Percentiles rank a stretch among this genome's conserved stretches.
Conservation (phyloP, 2,888 invertebrate species). For the Lutraria lutraria region DNA sequence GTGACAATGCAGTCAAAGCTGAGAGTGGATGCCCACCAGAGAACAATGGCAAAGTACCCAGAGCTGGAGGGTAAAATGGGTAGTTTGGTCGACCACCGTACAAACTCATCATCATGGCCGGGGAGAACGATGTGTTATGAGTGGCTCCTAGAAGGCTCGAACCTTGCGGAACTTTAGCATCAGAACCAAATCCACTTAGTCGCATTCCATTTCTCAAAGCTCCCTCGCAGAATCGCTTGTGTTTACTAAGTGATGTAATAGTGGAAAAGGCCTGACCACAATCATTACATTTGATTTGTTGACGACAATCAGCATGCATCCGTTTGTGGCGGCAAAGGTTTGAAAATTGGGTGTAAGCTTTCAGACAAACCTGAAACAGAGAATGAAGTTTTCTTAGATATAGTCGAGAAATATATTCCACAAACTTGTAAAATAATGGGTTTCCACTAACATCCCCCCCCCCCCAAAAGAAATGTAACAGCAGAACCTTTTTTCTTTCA, state of each 20-base stretch:
- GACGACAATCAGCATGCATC: slow-evolving; percentile 98
- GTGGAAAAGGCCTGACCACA: slow-evolving; percentile 97
- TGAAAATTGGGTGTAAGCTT: slow-evolving; percentile 99
- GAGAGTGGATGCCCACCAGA: slow-evolving; percentile 70
- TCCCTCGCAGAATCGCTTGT: slow-evolving; percentile 98
- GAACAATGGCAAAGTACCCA: slow-evolving; percentile 72
- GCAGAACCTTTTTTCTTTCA: no score
- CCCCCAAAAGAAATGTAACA: neutral
- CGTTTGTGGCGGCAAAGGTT: slow-evolving; percentile 99
- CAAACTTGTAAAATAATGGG: neutral
- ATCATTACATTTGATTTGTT: slow-evolving; percentile 96
- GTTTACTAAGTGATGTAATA: slow-evolving; percentile 96
- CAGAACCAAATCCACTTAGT: slow-evolving; percentile 72
- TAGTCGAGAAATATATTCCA: neutral
- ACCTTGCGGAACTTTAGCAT: slow-evolving; percentile 61
- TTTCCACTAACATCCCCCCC: neutral
- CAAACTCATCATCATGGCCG: slow-evolving; percentile 78
- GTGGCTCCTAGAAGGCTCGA: slow-evolving; percentile 57
- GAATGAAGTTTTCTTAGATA: neutral
- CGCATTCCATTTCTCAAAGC: slow-evolving; percentile 83
- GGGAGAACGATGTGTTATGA: slow-evolving; percentile 70
- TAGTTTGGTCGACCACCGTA: slow-evolving; percentile 79
- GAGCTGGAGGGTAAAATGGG: slow-evolving; percentile 81
- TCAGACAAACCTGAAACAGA: slow-evolving; percentile 90
- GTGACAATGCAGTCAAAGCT: slow-evolving; percentile 65